These are phyloP conservation scores for Caenorhabditis becei DNA, from an alignment of 2,888 invertebrate species.

Conservation along the genomic window DNA sequence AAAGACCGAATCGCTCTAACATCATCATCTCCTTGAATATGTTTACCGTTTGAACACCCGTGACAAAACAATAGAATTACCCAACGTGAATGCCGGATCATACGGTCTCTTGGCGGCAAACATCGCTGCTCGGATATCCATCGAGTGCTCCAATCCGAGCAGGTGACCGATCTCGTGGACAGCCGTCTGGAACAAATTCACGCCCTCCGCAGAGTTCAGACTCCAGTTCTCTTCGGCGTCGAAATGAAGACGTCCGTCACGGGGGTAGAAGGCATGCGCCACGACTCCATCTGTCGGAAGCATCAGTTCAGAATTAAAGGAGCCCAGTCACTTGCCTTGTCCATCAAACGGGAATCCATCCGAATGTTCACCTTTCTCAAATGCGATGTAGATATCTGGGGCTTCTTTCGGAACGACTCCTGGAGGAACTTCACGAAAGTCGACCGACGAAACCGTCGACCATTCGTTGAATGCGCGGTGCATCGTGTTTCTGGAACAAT, in stretches of 20 bases:
- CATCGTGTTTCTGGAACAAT: constrained; percentile 77
- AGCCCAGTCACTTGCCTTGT: constrained; percentile 63
- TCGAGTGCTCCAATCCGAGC: constrained; percentile 95
- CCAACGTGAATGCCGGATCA: constrained; percentile 65
- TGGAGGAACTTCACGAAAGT: constrained; percentile 69
- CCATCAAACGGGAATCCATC: constrained; percentile 80
- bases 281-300: constrained; percentile 74
- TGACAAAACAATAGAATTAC: constrained; percentile 33
- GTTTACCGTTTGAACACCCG: neutral
- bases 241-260: constrained; percentile 80
- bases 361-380: constrained; percentile 76
- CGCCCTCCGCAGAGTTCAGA: constrained; percentile 74
- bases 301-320: neutral
- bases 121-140: constrained; percentile 85
- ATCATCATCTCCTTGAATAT: constrained; percentile 87
- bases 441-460: constrained; percentile 72
- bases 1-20: constrained; percentile 88
- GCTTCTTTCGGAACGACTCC: constrained; percentile 20
- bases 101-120: constrained; percentile 75
- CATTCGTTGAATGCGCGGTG: constrained; percentile 79
- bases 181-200: constrained; percentile 80
- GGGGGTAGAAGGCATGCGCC: constrained; percentile 80
- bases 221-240: constrained; percentile 81
- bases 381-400: constrained; percentile 73
- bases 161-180: constrained; percentile 86